phyloP scores from a whole-genome alignment of 2,888 invertebrate species.

The Scelioninae gen. 1 region DNA sequence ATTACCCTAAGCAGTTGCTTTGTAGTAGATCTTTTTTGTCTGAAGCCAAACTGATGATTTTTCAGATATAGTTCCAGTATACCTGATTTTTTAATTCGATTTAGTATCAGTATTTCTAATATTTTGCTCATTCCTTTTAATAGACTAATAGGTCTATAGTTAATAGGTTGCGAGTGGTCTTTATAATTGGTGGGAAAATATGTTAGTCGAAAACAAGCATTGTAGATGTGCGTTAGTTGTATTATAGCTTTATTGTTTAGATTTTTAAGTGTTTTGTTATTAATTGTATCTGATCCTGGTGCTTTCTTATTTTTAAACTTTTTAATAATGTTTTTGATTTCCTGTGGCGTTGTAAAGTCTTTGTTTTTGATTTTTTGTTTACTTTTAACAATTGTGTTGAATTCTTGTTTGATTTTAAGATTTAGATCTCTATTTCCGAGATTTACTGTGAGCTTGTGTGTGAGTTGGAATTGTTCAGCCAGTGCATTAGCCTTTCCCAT shows the following conservation, averaged over 20 bases:
- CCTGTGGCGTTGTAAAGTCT: too few relatives aligned
- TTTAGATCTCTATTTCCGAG: too few relatives aligned
- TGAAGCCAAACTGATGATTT: background rate
- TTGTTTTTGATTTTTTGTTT: too few relatives aligned
- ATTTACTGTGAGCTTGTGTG: too few relatives aligned
- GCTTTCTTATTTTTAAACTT: constrained; percentile 12
- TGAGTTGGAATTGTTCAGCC: too few relatives aligned
- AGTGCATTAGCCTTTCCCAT: too few relatives aligned
- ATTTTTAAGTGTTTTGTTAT: constrained; percentile 8
- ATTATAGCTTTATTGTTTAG: constrained; percentile 8
- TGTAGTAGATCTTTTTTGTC: background rate
- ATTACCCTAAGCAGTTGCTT: background rate
- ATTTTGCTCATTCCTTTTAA: background rate
- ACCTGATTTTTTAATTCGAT: background rate
- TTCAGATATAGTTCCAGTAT: background rate
- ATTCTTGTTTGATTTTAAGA: too few relatives aligned
- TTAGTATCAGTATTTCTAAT: background rate
- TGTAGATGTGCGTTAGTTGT: constrained; percentile 15
- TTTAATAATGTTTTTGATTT: constrained; percentile 6
- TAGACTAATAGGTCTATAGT: background rate
- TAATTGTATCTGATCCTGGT: constrained; percentile 4
- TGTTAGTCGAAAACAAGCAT: constrained; percentile 27
- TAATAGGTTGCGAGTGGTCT: background rate
- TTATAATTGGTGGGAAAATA: background rate
- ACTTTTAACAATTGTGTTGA: too few relatives aligned